Evolutionary conservation across 2,888 invertebrate species (phyloP).

Genomic region (Ashinkailepas kermadecensis): DNA sequence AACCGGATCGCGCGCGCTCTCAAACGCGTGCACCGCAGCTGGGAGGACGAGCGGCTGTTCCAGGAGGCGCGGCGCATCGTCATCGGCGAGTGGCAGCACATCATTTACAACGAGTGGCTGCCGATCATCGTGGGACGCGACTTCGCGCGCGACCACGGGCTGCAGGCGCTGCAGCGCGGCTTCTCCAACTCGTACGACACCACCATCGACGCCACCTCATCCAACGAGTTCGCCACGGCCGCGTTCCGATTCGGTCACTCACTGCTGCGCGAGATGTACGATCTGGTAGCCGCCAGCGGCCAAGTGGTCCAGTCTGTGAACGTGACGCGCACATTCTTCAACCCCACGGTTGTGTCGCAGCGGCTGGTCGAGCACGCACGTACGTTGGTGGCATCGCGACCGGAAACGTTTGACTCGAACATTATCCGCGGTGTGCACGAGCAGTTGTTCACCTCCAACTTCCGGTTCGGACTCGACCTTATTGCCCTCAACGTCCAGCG

Average conservation of each 20-base stretch:
- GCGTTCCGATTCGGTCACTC: conserved; percentile 33
- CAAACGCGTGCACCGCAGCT: conserved; percentile 43
- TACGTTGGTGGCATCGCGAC: background rate
- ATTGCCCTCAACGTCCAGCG: conserved; percentile 32
- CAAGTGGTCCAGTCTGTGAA: background rate
- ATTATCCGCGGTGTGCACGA: background rate
- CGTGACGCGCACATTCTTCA: background rate
- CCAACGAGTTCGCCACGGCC: conserved; percentile 31
- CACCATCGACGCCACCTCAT: conserved; percentile 23
- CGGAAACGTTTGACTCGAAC: background rate
- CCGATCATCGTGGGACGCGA: conserved; percentile 49
- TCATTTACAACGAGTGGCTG: conserved; percentile 50
- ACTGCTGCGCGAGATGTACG: conserved; percentile 28
- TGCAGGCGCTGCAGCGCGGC: background rate
- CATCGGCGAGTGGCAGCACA: conserved; percentile 49
- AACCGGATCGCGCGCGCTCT: conserved; percentile 45
- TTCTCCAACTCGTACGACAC: conserved; percentile 27
- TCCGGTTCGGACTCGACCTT: conserved; percentile 30
- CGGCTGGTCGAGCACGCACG: background rate
- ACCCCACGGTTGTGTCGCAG: background rate
- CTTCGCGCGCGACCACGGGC: conserved; percentile 5
- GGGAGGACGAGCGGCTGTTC: conserved; percentile 48
- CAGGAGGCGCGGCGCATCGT: conserved; percentile 49
- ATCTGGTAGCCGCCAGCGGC: background rate
- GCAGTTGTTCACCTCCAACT: background rate